Evolutionary conservation across 2,888 invertebrate species (phyloP).

Genomic region (Helicoverpa assulta): DNA sequence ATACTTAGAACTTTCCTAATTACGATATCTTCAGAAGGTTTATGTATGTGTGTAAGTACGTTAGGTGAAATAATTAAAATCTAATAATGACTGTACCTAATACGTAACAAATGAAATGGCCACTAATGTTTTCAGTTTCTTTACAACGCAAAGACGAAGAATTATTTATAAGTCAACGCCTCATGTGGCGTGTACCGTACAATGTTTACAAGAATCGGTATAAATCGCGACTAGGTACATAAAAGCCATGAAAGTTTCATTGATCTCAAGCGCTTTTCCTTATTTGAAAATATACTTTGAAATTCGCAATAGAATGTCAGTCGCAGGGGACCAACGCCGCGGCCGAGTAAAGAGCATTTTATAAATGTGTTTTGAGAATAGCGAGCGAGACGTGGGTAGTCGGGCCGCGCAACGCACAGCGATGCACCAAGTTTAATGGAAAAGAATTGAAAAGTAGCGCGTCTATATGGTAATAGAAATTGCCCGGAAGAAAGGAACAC

Average conservation of each 20-base stretch:
- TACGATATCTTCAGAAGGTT: neutral
- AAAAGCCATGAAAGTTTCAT: constrained; percentile 79
- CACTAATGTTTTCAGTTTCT: neutral
- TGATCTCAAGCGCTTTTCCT: constrained; percentile 80
- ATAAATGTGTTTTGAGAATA: constrained; percentile 89
- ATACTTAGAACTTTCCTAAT: neutral
- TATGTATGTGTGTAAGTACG: no score
- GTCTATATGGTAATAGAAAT: constrained; percentile 91
- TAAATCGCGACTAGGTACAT: constrained; percentile 68
- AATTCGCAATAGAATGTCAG: constrained; percentile 88
- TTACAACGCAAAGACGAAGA: neutral
- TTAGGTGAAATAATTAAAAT: no score
- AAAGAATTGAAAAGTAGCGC: constrained; percentile 90
- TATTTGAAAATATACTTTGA: constrained; percentile 84
- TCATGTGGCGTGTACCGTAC: constrained; percentile 29
- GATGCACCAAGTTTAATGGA: constrained; percentile 90
- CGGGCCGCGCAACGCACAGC: constrained; percentile 84
- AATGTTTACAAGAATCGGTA: constrained; percentile 52
- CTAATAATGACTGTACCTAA: no score
- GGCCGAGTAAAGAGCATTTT: constrained; percentile 88
- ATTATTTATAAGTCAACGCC: constrained; percentile 29
- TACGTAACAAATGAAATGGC: no score
- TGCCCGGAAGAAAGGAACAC: constrained; percentile 89
- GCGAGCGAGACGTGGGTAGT: constrained; percentile 76
- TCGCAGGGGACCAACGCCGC: constrained; percentile 82